Evolutionary conservation across 2,888 invertebrate genomes (phyloP).

Genomic region (Leptinotarsa rubiginosa): DNA sequence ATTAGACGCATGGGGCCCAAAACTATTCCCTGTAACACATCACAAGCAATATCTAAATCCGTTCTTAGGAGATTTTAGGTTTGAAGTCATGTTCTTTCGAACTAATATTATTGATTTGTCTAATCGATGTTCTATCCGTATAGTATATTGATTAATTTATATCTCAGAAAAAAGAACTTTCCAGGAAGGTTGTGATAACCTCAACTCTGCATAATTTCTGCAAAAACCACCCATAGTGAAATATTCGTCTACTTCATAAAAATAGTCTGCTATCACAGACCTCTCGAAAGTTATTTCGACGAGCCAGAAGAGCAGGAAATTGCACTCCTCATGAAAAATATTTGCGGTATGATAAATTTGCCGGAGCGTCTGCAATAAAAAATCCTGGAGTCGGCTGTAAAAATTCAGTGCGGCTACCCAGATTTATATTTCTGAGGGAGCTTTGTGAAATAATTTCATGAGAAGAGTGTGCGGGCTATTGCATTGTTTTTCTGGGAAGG

Average conservation of each 20-base stretch:
- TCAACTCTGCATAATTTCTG: neutral
- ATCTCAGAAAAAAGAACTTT: too few species aligned
- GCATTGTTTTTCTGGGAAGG: conserved; percentile 3
- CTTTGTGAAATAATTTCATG: conserved; percentile 3
- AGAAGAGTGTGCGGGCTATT: neutral
- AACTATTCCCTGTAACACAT: too few species aligned
- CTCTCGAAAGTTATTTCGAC: conserved; percentile 4
- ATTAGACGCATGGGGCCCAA: too few species aligned
- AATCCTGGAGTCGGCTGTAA: conserved; percentile 17
- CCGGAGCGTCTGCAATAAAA: conserved; percentile 3
- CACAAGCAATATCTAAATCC: too few species aligned
- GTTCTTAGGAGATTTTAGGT: too few species aligned
- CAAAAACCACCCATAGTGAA: neutral
- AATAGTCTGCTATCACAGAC: neutral
- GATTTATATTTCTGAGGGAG: conserved; percentile 5
- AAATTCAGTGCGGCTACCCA: conserved; percentile 3
- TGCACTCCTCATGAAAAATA: conserved; percentile 17
- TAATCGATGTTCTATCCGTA: too few species aligned
- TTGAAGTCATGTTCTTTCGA: too few species aligned
- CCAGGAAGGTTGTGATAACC: too few species aligned
- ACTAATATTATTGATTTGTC: too few species aligned
- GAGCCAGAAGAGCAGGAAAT: conserved; percentile 6
- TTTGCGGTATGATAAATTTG: conserved; percentile 18
- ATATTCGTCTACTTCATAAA: conserved; percentile 1
- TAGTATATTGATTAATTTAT: too few species aligned